Evolutionary conservation across 2,888 invertebrate species (phyloP), one percentile per base, ranked within the genome.

Genomic region (Trisateles emortualis): DNA sequence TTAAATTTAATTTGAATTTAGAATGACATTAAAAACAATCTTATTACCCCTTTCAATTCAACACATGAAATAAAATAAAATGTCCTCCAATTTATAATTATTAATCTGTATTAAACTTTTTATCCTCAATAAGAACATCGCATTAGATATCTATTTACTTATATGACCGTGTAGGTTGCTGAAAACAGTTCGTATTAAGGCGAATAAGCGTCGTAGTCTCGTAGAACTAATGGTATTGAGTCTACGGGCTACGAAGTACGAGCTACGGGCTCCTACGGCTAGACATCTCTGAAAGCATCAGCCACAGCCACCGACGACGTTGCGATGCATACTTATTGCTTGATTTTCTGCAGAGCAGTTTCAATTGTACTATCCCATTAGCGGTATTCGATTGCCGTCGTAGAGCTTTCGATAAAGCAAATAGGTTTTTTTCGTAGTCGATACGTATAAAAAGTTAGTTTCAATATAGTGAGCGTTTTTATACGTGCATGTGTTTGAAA

Each of bases 261-360:
- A 13, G 51, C 52, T 59, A 63, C 64, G 65, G 63, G 41, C 60
- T 58, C 53, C 36, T 49, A 51, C 52, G 54, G 68, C 80, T 79
- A 88, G 88, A 88, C 88, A 86, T 87, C 84, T 83, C 81, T 77
- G 80, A 75, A 74, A 79, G 79, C 83, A 84, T 85, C 88, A 83
- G 83, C 84, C 83, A 68, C 83, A 69, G 74, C 63, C 61, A 62
- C 62, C 68, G 62, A 68, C 75, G 68, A 78, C 74, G 68, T 77
- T 74, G 87, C 83, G 88, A 90, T 92, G 92, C 92, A 92, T 92
- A 92, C 91, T 86, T 91, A 92, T 90, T 84, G 85, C 85, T 76
- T 81, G 85, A 90, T 92, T 92, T 90, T 87, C 87, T 82, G 68
- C 79, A 74, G 79, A 84, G 80, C 82, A 80, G 69, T 89, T 90